Base-by-base conservation (phyloP, 2,797 vertebrate genomes). In the Cossypha heuglini region DNA sequence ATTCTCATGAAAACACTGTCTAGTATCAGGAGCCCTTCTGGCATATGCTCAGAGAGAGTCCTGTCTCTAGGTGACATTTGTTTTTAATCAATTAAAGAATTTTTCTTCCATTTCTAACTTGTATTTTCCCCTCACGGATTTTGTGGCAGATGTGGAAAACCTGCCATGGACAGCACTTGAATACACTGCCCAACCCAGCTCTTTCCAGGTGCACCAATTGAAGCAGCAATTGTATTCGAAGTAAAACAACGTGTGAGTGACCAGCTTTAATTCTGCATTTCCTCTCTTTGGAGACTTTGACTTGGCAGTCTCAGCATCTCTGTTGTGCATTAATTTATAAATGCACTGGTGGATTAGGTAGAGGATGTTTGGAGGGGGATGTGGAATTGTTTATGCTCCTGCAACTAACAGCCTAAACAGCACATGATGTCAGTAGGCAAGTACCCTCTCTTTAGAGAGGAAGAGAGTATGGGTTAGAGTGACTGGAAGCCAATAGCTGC, bases 181-280 rank as follows among this genome's bases (percentile, higher is more conserved):
- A 81, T 91, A 93, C 78, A 80, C 58, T 82, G 64, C 66, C 54
- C n/a, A 88, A 66, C 21, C 40, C 51, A 66, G 62, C 17, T 81
- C 49, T n/a, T 91, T 88, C 48, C 80, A 92, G 74, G 74, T 81
- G 84, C 46, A 88, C 55, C 2, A 2, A 37, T 0, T 63, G 67
- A 80, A 92, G 22, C 54, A 91, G 42, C 61, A 78, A 25, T 66
- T 92, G 69, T 67, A 49, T 59, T 48, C 87, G 67, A 85, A 88
- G 81, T 59, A 66, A 86, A 84, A 59, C 51, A 86, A 10, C 55
- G 29, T 63, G 55, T 69, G 55, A 79, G 42, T 69, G 86, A 85
- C 55, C 48, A 90, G 48, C 29, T 81, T 90, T 81, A 93, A 37
- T 86, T 88, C 80, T 94, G 51, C 35, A 49, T 84, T 90, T 87